Base-by-base conservation (phyloP, 1,140 invertebrate genomes). In the Tetramorium simillimum region DNA sequence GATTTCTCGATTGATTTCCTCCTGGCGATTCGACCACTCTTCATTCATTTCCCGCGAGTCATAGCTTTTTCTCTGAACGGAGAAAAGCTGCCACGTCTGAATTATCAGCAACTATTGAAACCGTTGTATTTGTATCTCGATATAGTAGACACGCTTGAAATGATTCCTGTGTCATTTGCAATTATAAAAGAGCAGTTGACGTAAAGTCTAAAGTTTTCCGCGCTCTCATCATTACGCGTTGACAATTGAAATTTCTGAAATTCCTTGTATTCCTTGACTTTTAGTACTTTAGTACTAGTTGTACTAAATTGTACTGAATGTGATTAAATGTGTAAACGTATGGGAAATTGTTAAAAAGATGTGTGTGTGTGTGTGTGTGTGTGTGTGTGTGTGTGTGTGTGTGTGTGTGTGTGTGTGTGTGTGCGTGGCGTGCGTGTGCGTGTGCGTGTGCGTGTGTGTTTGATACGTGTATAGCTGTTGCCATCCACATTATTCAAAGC, bases 1-100 rank as follows among this genome's bases (percentile, higher is more conserved):
- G 53, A 75, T 43, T 84, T n/a, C 56, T 84, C 69, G 53, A 84
- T 84, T 60, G 53, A 84, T 84, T 84, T 84, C 69, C 69, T 84
- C n/a, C 24, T 82, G 46, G 18, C 60, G 28, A 78, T 78, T 85
- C 73, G 43, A 63, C 58, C 28, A 12, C 73, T 67, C 62, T 65
- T 53, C 49, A 33, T n/a, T 65, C 60, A 76, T 85, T 85, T 78
- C 73, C 73, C 33, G 37, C 73, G 73, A 76, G 21, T 75, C 62
- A 67, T 53, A 37, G 40, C 40, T 84, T 84, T 84, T 84, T 82
- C 14, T 24, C 40, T n/a, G 67, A 46, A 33, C 40, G 24, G 24
- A 21, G 33, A 81, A 80, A 24, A 46, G 53, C 28, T 75, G 18
- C 9, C n/a, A 46, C 7, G 16, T 46, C 18, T 75, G 37, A 73